Evolutionary conservation across 1,140 invertebrate genomes (phyloP).

Genomic region (Watersipora subatra): DNA sequence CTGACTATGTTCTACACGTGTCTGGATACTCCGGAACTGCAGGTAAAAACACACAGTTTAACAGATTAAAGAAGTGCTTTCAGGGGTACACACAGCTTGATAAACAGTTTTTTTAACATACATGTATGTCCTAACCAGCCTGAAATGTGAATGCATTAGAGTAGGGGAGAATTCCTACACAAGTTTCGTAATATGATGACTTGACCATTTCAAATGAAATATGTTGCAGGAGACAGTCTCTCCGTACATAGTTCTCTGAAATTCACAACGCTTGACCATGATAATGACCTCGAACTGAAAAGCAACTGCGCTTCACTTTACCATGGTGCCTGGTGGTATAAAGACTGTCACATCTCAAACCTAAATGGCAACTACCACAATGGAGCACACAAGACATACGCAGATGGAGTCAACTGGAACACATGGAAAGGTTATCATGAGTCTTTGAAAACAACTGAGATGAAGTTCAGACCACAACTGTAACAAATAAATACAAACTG

Average conservation of each 20-base stretch:
- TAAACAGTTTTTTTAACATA: no score
- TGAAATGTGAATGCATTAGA: no score
- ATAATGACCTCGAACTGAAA: conserved; percentile 60
- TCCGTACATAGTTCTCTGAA: conserved; percentile 51
- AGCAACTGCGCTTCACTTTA: conserved; percentile 51
- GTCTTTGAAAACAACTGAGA: neutral
- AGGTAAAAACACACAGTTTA: no score
- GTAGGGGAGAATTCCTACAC: no score
- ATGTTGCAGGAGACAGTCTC: neutral
- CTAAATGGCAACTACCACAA: conserved; percentile 66
- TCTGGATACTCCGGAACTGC: neutral
- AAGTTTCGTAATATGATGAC: no score
- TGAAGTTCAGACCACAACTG: no score
- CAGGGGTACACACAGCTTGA: no score
- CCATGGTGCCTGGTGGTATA: conserved; percentile 46
- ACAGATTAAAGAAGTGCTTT: no score
- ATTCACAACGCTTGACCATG: conserved; percentile 57
- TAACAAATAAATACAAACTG: no score
- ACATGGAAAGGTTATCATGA: neutral
- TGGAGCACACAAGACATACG: neutral
- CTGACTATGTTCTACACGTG: neutral
- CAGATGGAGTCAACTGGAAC: neutral
- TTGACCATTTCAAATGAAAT: no score
- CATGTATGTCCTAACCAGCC: no score
- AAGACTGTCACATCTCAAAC: conserved; percentile 71